Base-by-base conservation (phyloP, 30 jellyfish, hydroid and myxozoan genomes). In the Aurelia aurita complex sp. Pacific region DNA sequence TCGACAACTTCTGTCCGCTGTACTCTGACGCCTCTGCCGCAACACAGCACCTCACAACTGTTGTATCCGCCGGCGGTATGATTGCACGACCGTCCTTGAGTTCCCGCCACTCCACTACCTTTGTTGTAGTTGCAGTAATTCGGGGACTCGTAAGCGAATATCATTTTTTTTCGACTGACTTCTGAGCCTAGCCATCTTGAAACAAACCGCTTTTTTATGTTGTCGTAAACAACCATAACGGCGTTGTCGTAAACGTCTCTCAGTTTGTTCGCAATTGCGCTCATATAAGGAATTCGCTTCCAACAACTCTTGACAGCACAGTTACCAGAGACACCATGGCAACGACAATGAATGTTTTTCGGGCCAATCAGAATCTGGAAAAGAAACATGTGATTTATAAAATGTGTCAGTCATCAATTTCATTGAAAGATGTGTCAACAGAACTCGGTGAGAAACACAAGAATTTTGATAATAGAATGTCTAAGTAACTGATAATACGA, bases 311-410 rank as follows among this genome's bases (percentile, higher is more conserved):
- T 81, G 35, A 81, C 94, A 6, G 97, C 94, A 61, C 97, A 89
- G 69, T 89, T 73, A 14, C 94, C 97, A n/a, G 97, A 89, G 33
- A 82, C 93, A 35, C 97, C 97, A 53, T 89, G 97, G 72, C 97
- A 89, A 35, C 97, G 94, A 62, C 97, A 89, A 33, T 81, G 93
- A 15, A 89, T 38, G 75, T 81, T 88, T 40, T 83, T 83, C 0
- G 89, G 88, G n/a, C 89, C 86, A 66, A 60, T 43, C 51, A 88
- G 62, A 33, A 73, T 69, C 97, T 80, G 52, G 46, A 55, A 77
- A 12, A 55, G 19, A 40, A 54, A 60, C 18, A 71, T 16, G 35
- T 7, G 15, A 7, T 1, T 9, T 7, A 9, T 46, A 46, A 46
- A 9, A 46, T 57, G 13, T 63, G 14, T 36, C 79, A 33, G 79